Conservation (phyloP, 1,140 invertebrate genomes). For the Hesperophylax magnus region DNA sequence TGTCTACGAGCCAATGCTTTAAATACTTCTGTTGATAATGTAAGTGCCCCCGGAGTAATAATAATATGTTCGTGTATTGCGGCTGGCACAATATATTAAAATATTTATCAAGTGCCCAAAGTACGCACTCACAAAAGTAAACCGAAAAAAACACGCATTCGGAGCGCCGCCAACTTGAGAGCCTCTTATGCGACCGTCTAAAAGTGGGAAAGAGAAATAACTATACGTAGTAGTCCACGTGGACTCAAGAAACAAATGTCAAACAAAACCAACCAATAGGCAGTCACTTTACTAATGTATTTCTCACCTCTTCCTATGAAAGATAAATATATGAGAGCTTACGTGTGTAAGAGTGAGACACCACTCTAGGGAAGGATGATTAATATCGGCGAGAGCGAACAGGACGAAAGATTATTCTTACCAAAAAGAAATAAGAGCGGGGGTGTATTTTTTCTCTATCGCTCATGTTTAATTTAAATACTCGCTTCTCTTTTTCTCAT, state of each 20-base stretch:
- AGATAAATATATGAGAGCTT: constrained; percentile 36
- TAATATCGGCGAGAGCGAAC: constrained; percentile 29
- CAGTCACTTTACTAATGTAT: constrained; percentile 55
- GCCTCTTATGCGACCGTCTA: constrained; percentile 10
- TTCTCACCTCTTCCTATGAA: constrained; percentile 55
- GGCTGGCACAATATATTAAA: constrained; percentile 52
- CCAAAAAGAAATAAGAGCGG: constrained; percentile 44
- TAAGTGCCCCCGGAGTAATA: constrained; percentile 25
- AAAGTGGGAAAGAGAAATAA: constrained; percentile 41
- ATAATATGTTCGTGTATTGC: constrained; percentile 26
- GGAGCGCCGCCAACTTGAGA: constrained; percentile 7
- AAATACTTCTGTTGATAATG: constrained; percentile 40
- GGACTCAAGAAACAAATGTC: constrained; percentile 53
- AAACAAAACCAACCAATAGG: constrained; percentile 56
- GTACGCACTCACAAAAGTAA: constrained; percentile 56
- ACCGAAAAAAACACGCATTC: constrained; percentile 40
- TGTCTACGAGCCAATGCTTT: constrained; percentile 35
- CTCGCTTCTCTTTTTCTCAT: constrained; percentile 34
- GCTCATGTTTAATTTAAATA: constrained; percentile 31
- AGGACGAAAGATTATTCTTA: constrained; percentile 36
- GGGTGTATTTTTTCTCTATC: constrained; percentile 43
- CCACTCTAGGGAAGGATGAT: constrained; percentile 28
- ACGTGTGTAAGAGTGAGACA: constrained; percentile 20
- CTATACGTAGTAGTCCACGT: constrained; percentile 46
- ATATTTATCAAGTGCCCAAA: constrained; percentile 56